Evolutionary conservation across 2,797 vertebrate genomes (phyloP).

Genomic region (Pygocentrus nattereri): DNA sequence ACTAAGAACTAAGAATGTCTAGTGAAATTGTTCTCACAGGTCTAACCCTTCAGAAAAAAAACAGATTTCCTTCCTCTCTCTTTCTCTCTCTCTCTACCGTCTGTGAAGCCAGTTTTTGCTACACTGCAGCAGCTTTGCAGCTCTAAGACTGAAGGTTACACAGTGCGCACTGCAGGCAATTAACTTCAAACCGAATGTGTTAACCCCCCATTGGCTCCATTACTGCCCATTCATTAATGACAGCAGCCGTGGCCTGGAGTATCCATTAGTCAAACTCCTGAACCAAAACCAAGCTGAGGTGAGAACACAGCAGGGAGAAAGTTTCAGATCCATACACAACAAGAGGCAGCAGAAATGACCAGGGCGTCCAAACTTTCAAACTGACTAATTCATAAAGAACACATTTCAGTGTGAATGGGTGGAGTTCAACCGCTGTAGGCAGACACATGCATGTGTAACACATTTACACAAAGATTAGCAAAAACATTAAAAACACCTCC

Average conservation of each 20-base stretch:
- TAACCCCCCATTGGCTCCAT: conserved; percentile 52
- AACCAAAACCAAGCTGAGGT: conserved; percentile 21
- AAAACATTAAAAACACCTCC: no score
- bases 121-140: conserved; percentile 52
- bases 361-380: no score
- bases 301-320: conserved; percentile 24
- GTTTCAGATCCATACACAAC: conserved; percentile 28
- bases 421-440: neutral
- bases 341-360: neutral
- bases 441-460: neutral
- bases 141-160: conserved; percentile 56
- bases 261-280: conserved; percentile 51
- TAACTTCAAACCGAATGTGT: conserved; percentile 63
- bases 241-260: conserved; percentile 35
- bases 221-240: conserved; percentile 55
- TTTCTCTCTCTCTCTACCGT: neutral
- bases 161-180: conserved; percentile 62
- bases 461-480: no score
- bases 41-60: neutral
- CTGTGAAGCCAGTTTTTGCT: conserved; percentile 42
- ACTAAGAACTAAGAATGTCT: neutral
- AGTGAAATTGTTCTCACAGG: neutral
- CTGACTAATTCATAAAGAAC: neutral
- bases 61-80: neutral
- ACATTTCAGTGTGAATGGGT: neutral